Base-by-base conservation (phyloP, 2,113 vertebrate genomes). In the Rhadina sibilatrix region DNA sequence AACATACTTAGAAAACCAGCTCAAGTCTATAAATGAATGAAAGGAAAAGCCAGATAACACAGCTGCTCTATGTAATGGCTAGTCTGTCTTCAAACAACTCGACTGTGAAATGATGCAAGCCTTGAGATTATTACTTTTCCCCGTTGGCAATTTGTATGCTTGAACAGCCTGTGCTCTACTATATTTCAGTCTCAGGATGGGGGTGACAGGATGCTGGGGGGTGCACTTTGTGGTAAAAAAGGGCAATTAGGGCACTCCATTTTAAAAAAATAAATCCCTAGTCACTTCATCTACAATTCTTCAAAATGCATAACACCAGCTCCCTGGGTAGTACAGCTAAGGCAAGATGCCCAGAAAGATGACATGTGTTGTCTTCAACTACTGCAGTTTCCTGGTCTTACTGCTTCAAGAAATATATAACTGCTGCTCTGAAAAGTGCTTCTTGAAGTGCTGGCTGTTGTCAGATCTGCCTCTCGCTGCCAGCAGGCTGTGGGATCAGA, bases 21-120 rank as follows among this genome's bases (percentile, higher is more conserved):
- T 94, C 25, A 17, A 74, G 79, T 79, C 86, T 90, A 13, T 85
- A 96, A 96, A 87, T 77, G 95, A 96, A 87, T 57, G 72, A 77
- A 82, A 74, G 60, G 60, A 56, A 85, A 90, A 93, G 76, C 80
- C 83, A 79, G 91, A 83, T 63, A 66, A 65, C 88, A 61, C 90
- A 97, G 97, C 96, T 97, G 93, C 78, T 96, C 95, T 95, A 66
- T 81, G 79, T 96, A 96, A 91, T 81, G 96, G 93, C 75, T 87
- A 96, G 94, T 70, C 94, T 96, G 90, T 92, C 86, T 97, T 96
- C 91, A 95, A 91, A 90, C 93, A 95, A 92, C 94, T 96, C 92
- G 15, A 78, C 94, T 97, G 96, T 97, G 97, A 97, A 98, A 97
- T 83, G 95, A 96, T 97, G 95, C 93, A 90, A 96, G 84, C 95